Evolutionary conservation across 2,113 vertebrate genomes (phyloP).

Genomic region (Stercorarius parasiticus): DNA sequence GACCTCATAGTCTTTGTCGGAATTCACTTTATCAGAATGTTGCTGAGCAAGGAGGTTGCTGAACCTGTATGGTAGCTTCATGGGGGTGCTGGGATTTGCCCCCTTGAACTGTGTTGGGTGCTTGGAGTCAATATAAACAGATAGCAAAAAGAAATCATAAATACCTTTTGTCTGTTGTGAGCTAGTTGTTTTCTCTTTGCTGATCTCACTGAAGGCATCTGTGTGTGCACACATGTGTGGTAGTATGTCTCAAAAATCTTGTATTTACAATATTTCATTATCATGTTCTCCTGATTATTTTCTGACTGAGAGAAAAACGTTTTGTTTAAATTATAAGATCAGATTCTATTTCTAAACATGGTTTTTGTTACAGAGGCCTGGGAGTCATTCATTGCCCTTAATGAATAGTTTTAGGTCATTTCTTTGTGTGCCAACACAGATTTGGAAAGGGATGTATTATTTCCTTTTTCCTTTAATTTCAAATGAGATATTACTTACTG

Average conservation of each 20-base stretch:
- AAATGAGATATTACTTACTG: not conserved
- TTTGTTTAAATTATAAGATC: not conserved
- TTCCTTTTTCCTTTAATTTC: constrained; percentile 16
- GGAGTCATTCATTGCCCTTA: not conserved
- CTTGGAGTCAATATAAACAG: not conserved
- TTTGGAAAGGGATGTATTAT: not conserved
- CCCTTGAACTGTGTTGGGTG: not conserved
- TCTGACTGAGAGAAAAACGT: not conserved
- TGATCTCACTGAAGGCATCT: not conserved
- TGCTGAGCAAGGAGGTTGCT: not conserved
- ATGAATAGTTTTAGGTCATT: not conserved
- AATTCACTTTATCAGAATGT: not conserved
- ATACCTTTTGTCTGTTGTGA: not conserved
- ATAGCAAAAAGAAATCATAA: not conserved
- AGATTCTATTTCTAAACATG: not conserved
- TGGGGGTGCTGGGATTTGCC: not conserved
- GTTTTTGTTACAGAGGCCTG: not conserved
- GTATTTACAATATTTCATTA: not conserved
- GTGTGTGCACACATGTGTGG: fast-evolving
- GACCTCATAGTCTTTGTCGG: not conserved
- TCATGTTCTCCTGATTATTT: not conserved
- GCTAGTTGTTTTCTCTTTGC: not conserved
- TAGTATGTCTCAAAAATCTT: not conserved
- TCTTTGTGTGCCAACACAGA: not conserved
- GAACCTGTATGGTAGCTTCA: not conserved